These are phyloP conservation scores for Leucosticte australis DNA, from an alignment of 2,113 vertebrate species.

Conservation along the genomic window DNA sequence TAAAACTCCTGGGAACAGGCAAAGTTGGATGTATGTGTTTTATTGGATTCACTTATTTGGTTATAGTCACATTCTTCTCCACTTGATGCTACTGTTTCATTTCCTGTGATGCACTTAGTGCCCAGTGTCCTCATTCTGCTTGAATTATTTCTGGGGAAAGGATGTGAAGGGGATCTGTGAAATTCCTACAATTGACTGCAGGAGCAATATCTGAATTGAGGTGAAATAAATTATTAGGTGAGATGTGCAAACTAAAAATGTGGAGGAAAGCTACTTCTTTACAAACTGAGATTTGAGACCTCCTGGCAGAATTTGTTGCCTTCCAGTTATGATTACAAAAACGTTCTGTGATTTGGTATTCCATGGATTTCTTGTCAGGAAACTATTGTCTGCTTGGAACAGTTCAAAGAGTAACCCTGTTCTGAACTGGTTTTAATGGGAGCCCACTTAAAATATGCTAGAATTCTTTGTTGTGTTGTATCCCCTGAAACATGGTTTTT, in stretches of 20 bases:
- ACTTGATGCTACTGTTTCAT: neutral
- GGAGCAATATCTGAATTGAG: neutral
- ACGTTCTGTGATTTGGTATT: constrained; percentile 7
- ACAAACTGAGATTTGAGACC: neutral
- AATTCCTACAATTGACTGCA: neutral
- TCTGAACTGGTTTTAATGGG: neutral
- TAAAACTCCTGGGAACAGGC: neutral
- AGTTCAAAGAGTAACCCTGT: neutral
- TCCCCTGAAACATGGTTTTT: neutral
- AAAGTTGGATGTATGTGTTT: neutral
- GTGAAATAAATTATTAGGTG: constrained; percentile 23
- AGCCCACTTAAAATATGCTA: neutral
- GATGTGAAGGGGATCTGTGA: neutral
- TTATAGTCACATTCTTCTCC: neutral
- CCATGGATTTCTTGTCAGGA: constrained; percentile 31
- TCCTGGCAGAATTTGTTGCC: neutral
- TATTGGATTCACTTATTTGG: neutral
- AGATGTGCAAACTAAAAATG: neutral
- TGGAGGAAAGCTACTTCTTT: neutral
- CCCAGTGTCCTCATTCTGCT: neutral
- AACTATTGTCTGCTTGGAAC: constrained; percentile 21
- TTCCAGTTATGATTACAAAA: constrained; percentile 15
- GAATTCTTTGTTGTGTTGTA: neutral
- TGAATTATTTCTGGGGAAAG: neutral
- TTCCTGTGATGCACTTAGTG: neutral